Percentiles rank a stretch among this genome's conserved stretches.
Evolutionary conservation across 2,113 vertebrate genomes (phyloP).

Genomic region (Recurvirostra avosetta): DNA sequence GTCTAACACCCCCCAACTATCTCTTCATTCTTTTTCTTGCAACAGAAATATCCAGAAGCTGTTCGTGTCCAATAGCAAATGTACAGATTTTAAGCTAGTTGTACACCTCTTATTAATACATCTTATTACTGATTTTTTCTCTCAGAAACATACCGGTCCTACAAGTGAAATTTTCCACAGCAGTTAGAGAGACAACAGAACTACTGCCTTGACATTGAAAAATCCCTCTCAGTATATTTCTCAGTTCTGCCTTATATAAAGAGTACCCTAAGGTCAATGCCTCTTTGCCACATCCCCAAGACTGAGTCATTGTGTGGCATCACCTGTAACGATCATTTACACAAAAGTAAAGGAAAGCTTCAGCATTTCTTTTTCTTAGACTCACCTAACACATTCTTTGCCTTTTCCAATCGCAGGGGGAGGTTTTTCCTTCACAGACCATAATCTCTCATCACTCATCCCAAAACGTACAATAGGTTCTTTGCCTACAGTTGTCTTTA

Average conservation of each 20-base stretch:
- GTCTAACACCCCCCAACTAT: neutral
- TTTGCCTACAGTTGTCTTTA: neutral
- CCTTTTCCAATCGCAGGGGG: neutral
- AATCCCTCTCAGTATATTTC: neutral
- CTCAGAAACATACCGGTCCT: neutral
- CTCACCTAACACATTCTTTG: neutral
- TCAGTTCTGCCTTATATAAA: neutral
- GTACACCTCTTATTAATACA: neutral
- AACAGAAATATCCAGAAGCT: neutral
- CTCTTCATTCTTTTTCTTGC: neutral
- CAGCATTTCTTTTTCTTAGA: neutral
- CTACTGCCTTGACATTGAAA: neutral
- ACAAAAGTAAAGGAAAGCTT: neutral
- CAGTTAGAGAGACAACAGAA: neutral
- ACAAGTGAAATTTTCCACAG: neutral
- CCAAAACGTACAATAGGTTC: neutral
- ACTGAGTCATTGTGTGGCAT: neutral
- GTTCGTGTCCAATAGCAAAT: neutral
- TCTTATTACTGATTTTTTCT: neutral
- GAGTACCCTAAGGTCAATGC: neutral
- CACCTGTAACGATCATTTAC: neutral
- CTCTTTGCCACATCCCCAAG: neutral
- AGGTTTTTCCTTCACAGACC: neutral
- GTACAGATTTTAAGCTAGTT: neutral
- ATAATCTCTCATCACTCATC: neutral